phyloP scores from a whole-genome alignment of 2,888 invertebrate species.

The Hanleya hanleyi region DNA sequence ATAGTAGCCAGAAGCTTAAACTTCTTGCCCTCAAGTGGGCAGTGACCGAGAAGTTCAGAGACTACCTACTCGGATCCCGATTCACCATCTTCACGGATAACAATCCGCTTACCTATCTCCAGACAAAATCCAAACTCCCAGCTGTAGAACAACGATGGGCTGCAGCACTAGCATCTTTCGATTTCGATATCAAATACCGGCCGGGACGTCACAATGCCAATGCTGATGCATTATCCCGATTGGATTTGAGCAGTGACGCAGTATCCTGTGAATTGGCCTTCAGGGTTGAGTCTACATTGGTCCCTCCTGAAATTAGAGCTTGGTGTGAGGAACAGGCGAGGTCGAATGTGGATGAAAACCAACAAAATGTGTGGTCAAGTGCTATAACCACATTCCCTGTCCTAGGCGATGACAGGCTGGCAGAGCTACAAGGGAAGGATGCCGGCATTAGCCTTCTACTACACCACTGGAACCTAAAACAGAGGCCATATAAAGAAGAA shows the following conservation, averaged over 20 bases:
- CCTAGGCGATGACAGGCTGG: background rate
- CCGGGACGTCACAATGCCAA: constrained; percentile 14
- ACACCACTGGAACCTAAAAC: background rate
- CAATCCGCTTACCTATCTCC: constrained; percentile 15
- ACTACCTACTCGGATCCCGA: constrained; percentile 14
- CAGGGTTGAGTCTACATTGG: background rate
- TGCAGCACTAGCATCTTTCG: constrained; percentile 21
- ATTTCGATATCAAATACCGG: constrained; percentile 16
- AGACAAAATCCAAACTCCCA: constrained; percentile 13
- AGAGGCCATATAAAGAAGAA: background rate
- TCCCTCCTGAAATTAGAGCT: background rate
- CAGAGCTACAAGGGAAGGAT: background rate
- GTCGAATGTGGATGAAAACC: too few species aligned
- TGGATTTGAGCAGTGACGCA: background rate
- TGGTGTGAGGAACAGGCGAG: background rate
- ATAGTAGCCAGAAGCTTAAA: constrained; percentile 27
- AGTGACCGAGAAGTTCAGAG: constrained; percentile 23
- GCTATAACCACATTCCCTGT: background rate
- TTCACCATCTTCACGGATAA: constrained; percentile 21
- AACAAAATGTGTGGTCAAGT: background rate
- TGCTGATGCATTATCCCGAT: constrained; percentile 20
- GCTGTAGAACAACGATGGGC: constrained; percentile 26
- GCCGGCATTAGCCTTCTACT: background rate
- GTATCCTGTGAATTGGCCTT: background rate
- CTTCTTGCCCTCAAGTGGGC: constrained; percentile 38